Evolutionary conservation across 2,888 invertebrate genomes (phyloP).

Genomic region (Leptopilina myrica): DNA sequence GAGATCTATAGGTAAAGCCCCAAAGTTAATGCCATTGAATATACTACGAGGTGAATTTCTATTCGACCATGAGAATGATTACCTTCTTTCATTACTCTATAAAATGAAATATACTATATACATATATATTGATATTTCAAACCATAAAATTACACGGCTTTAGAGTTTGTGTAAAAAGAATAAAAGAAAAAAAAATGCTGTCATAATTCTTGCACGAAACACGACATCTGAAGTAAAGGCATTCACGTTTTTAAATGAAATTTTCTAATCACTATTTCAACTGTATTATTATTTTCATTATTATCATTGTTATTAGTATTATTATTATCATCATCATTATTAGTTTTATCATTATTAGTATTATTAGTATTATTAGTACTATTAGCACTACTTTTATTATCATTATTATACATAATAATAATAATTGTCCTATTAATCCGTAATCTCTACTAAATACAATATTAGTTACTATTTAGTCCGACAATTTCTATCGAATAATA

Average conservation of each 20-base stretch:
- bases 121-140: conserved; percentile 3
- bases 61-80: conserved; percentile 1
- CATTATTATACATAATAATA: too few species aligned
- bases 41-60: conserved; percentile 6
- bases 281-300: too few species aligned
- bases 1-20: neutral
- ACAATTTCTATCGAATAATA: too few species aligned
- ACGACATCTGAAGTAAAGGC: neutral
- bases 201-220: neutral
- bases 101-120: conserved; percentile 1
- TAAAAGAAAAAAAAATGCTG: neutral
- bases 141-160: conserved; percentile 10
- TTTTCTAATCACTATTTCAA: too few species aligned
- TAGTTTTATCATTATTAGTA: too few species aligned
- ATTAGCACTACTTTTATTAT: too few species aligned
- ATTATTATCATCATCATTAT: too few species aligned
- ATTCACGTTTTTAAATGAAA: neutral
- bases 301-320: too few species aligned
- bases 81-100: conserved; percentile 2
- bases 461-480: too few species aligned
- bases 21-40: conserved; percentile 27
- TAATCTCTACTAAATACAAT: too few species aligned
- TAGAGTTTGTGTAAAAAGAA: conserved; percentile 3
- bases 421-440: too few species aligned
- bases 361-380: too few species aligned